A percentile compares a stretch with the other conserved stretches of the same genome.
phyloP scores from a whole-genome alignment of 2,797 vertebrate genomes.

The Propithecus deckenii region DNA sequence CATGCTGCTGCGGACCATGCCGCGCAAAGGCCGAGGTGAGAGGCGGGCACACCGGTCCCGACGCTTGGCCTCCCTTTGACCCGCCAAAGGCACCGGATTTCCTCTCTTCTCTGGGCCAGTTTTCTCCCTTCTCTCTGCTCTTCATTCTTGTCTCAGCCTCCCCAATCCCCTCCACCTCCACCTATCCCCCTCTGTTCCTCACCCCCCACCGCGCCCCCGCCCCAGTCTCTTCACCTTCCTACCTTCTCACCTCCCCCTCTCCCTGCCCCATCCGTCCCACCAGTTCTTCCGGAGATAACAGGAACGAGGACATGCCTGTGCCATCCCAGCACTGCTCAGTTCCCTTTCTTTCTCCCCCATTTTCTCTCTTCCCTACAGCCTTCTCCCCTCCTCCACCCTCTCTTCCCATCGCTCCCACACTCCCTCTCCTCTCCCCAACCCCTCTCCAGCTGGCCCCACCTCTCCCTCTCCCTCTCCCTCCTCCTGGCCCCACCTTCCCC shows the following conservation, averaged over 20 bases:
- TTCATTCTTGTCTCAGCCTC: neutral
- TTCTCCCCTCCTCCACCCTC: neutral
- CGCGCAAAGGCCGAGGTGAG: constrained; percentile 90
- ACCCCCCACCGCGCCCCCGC: accelerated
- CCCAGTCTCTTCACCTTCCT: neutral
- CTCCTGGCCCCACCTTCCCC: neutral
- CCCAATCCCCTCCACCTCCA: neutral
- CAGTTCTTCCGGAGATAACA: neutral
- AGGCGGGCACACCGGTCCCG: neutral
- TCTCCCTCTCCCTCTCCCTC: neutral
- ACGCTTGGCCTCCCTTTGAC: neutral
- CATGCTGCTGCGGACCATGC: constrained; percentile 87
- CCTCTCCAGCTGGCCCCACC: neutral
- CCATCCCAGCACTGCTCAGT: neutral
- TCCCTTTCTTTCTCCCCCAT: neutral
- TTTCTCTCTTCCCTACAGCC: neutral
- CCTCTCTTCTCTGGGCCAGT: neutral
- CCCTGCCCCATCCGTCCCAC: neutral
- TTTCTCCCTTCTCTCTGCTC: neutral
- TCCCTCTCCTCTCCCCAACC: neutral
- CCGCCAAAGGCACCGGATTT: neutral
- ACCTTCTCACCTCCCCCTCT: accelerated
- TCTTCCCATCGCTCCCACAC: neutral
- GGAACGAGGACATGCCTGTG: neutral
- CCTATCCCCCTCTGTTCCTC: neutral